These are phyloP conservation scores for Eumerus sabulonum DNA, from an alignment of 2,888 invertebrate species.

Conservation along the genomic window DNA sequence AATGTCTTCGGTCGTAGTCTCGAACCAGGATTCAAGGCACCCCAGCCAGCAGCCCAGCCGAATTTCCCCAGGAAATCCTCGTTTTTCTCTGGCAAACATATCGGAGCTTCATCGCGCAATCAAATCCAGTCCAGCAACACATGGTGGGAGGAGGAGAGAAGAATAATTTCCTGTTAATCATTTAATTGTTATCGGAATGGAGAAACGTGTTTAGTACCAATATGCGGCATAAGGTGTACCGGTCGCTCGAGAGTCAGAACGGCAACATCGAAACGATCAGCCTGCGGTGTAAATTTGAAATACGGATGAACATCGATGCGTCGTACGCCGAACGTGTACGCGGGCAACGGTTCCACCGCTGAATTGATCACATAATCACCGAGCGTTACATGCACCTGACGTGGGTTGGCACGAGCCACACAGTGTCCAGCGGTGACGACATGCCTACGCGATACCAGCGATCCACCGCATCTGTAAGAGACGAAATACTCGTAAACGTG, in stretches of 20 bases:
- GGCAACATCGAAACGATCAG: slow-evolving; percentile 94
- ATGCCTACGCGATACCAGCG: slow-evolving; percentile 92
- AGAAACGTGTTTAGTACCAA: slow-evolving; percentile 79
- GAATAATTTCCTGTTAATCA: not conserved
- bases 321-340: slow-evolving; percentile 94
- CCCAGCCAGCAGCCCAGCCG: slow-evolving; percentile 97
- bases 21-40: slow-evolving; percentile 91
- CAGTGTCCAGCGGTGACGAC: slow-evolving; percentile 97
- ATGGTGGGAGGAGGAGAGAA: not conserved
- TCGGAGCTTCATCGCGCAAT: slow-evolving; percentile 83
- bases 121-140: not conserved
- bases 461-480: slow-evolving; percentile 90
- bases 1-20: slow-evolving; percentile 92
- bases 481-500: slow-evolving; percentile 32
- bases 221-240: slow-evolving; percentile 94
- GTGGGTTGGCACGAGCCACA: slow-evolving; percentile 93
- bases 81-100: slow-evolving; percentile 93
- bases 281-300: slow-evolving; percentile 95
- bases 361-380: slow-evolving; percentile 96
- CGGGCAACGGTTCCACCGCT: slow-evolving; percentile 93
- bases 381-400: slow-evolving; percentile 92
- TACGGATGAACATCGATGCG: slow-evolving; percentile 94
- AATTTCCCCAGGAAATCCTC: slow-evolving; percentile 94
- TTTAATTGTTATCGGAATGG: not conserved
- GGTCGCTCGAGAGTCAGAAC: slow-evolving; percentile 91